Evolutionary conservation across 2,113 vertebrate species (phyloP).

Genomic region (Neopipo cinnamomea): DNA sequence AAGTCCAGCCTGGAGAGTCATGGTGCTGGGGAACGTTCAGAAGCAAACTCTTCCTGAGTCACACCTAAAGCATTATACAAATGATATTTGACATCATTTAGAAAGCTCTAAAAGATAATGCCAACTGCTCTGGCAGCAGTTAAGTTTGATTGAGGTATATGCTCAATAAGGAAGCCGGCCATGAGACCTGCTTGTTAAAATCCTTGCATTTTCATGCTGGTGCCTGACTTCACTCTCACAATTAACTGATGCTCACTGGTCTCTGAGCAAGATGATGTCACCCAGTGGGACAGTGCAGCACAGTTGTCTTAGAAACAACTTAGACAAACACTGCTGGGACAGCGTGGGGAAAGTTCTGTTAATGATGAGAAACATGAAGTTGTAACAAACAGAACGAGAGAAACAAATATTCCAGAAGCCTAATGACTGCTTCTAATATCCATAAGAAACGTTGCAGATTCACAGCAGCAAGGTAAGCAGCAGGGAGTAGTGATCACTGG

Average conservation of each 20-base stretch:
- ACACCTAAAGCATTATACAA: background rate
- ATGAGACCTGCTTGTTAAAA: background rate
- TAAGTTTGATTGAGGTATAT: fast-evolving
- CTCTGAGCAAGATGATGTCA: background rate
- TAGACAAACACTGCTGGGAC: background rate
- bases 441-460: background rate
- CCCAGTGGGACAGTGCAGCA: background rate
- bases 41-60: background rate
- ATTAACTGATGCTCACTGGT: background rate
- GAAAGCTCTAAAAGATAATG: background rate
- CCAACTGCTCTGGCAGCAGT: background rate
- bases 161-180: background rate
- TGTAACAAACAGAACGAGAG: background rate
- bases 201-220: background rate
- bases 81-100: background rate
- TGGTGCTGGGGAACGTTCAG: background rate
- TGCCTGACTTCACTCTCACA: background rate
- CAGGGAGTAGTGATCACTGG: background rate
- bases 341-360: background rate
- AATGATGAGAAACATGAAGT: background rate
- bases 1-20: background rate
- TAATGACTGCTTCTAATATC: background rate
- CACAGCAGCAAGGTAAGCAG: background rate
- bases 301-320: background rate
- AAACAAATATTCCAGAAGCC: background rate